These are phyloP conservation scores for Melipona bicolor DNA, from an alignment of 2,888 invertebrate genomes.

Conservation along the genomic window DNA sequence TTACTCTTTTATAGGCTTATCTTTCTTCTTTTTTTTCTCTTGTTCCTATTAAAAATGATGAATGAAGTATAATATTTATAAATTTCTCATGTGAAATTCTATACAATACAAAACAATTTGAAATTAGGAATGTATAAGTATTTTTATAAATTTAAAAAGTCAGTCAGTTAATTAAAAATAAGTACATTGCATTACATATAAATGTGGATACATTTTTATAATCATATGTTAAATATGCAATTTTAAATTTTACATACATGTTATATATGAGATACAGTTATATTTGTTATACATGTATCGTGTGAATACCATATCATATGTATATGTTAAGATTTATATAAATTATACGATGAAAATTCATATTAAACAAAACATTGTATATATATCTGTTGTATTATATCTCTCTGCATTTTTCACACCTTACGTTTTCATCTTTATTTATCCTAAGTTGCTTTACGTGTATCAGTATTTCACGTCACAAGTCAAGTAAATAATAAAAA, in stretches of 20 bases:
- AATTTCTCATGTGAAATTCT: neutral
- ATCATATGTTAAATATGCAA: neutral
- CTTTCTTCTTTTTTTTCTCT: neutral
- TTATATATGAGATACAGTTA: neutral
- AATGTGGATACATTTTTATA: constrained; percentile 4
- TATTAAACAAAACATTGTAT: constrained; percentile 32
- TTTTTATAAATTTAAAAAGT: neutral
- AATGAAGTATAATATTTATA: constrained; percentile 21
- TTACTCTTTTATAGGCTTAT: constrained; percentile 31
- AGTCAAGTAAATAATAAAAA: constrained; percentile 9
- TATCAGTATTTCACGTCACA: constrained; percentile 28
- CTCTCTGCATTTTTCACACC: constrained; percentile 63
- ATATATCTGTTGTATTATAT: constrained; percentile 35
- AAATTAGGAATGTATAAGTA: neutral
- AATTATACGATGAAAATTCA: neutral
- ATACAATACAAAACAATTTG: constrained; percentile 12
- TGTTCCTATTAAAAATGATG: constrained; percentile 23
- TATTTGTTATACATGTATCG: neutral
- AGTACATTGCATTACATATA: neutral
- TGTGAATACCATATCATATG: neutral
- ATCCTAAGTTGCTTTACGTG: constrained; percentile 67
- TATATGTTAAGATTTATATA: neutral
- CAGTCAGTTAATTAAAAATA: neutral
- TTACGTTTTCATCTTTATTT: constrained; percentile 57
- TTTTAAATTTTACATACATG: neutral